Percentiles rank a stretch among this genome's conserved stretches.
phyloP scores from a whole-genome alignment of 2,888 invertebrate species.

The Camponotus fellah region DNA sequence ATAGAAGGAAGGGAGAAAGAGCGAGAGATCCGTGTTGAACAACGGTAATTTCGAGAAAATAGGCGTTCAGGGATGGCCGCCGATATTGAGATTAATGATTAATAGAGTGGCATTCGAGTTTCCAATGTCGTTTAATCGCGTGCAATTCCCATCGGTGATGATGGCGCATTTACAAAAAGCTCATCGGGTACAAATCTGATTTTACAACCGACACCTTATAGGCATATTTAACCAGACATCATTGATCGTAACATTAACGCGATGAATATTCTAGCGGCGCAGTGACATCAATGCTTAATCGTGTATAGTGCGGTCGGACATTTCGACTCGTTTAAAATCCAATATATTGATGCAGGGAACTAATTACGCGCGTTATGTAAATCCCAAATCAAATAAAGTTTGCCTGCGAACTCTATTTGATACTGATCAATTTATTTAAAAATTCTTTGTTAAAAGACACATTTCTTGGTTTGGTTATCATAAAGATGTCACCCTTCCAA shows the following conservation, averaged over 20 bases:
- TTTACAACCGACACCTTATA: constrained; percentile 15
- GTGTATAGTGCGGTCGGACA: not conserved
- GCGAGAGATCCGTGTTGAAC: not conserved
- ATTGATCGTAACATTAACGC: constrained; percentile 34
- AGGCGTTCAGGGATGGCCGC: constrained; percentile 31
- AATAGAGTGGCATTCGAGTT: constrained; percentile 40
- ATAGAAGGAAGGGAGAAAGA: not conserved
- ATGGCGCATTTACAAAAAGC: constrained; percentile 31
- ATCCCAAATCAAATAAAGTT: not conserved
- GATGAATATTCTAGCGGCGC: constrained; percentile 28
- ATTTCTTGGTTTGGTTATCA: not conserved
- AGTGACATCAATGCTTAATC: constrained; percentile 49
- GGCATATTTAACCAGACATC: constrained; percentile 39
- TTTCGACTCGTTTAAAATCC: constrained; percentile 34
- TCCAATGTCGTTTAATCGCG: constrained; percentile 50
- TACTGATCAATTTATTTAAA: constrained; percentile 21
- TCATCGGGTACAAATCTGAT: constrained; percentile 34
- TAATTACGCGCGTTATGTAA: constrained; percentile 35
- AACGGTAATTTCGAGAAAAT: constrained; percentile 53
- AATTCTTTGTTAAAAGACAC: not conserved
- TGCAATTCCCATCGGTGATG: constrained; percentile 31
- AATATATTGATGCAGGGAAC: constrained; percentile 7
- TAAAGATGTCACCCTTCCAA: not conserved
- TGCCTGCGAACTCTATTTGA: constrained; percentile 11
- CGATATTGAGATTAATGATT: constrained; percentile 56